Percentiles rank a stretch among this genome's conserved stretches.
Conservation (phyloP, 2,888 invertebrate species). For the Pollenia griseotomentosa region DNA sequence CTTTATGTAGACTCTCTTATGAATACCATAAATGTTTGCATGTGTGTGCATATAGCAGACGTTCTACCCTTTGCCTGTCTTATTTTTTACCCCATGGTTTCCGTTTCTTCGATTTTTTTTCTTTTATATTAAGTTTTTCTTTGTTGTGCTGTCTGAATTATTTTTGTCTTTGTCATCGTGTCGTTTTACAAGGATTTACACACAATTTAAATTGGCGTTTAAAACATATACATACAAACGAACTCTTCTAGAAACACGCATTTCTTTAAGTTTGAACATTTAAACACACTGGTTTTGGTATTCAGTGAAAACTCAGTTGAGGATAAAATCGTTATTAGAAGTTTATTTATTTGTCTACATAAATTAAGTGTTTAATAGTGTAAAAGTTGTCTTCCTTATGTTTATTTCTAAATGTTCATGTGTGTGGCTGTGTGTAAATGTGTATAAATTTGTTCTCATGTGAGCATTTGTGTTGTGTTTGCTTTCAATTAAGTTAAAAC, state of each 20-base stretch:
- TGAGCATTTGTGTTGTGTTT: slow-evolving; percentile 58
- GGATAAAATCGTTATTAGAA: slow-evolving; percentile 67
- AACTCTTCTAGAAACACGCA: neutral
- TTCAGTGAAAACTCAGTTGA: slow-evolving; percentile 69
- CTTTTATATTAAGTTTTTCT: neutral
- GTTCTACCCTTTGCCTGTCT: neutral
- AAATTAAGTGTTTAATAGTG: slow-evolving; percentile 39
- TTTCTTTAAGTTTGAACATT: neutral
- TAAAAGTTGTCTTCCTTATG: neutral
- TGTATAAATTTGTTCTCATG: neutral
- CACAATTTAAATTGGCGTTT: slow-evolving; percentile 53
- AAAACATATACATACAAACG: slow-evolving; percentile 30
- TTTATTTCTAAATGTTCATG: neutral
- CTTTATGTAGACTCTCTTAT: neutral
- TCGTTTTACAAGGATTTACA: slow-evolving; percentile 64
- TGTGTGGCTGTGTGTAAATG: neutral
- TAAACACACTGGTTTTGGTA: neutral
- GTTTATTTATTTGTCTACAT: slow-evolving; percentile 63
- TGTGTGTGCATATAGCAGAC: slow-evolving; percentile 12
- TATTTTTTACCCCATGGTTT: neutral
- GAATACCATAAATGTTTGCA: neutral
- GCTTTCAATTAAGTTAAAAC: slow-evolving; percentile 67
- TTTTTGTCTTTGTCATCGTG: slow-evolving; percentile 59
- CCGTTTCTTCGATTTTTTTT: slow-evolving; percentile 21
- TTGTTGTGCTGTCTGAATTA: slow-evolving; percentile 24